Percentiles rank a stretch among this genome's conserved stretches.
phyloP scores from a whole-genome alignment of 2,113 vertebrate genomes.

The Rallus limicola region DNA sequence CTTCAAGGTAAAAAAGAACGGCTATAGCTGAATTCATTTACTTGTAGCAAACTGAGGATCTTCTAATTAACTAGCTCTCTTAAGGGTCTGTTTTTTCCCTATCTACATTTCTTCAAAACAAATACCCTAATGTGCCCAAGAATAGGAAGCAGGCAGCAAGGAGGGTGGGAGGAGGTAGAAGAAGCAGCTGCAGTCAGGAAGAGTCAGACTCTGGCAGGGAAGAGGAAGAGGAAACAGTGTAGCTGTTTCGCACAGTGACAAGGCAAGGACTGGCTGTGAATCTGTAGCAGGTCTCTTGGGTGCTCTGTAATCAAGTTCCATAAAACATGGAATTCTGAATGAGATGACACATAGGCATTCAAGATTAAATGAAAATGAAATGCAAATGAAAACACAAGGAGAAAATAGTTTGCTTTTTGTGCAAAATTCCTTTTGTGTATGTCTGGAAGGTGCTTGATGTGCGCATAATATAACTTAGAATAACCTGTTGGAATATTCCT shows the following conservation, averaged over 20 bases:
- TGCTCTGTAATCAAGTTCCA: neutral
- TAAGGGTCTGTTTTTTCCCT: neutral
- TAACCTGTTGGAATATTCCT: neutral
- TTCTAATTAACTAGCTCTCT: neutral
- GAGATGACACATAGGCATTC: neutral
- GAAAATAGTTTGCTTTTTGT: neutral
- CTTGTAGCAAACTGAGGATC: neutral
- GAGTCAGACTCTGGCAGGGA: neutral
- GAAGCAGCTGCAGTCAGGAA: neutral
- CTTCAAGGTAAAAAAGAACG: neutral
- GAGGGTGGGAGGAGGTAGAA: neutral
- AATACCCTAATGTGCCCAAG: neutral
- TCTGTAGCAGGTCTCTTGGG: neutral
- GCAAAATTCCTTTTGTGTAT: neutral
- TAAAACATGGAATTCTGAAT: neutral
- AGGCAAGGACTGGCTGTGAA: neutral
- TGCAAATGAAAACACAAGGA: neutral
- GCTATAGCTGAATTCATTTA: neutral
- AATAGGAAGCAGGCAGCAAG: neutral
- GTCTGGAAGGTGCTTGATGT: neutral
- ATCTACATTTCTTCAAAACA: neutral
- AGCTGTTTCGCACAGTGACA: neutral
- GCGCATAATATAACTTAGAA: neutral
- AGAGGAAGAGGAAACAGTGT: neutral
- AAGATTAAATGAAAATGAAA: slow-evolving; percentile 15